phyloP scores from a whole-genome alignment of 1,140 invertebrate genomes.

The Heliconius melpomene region DNA sequence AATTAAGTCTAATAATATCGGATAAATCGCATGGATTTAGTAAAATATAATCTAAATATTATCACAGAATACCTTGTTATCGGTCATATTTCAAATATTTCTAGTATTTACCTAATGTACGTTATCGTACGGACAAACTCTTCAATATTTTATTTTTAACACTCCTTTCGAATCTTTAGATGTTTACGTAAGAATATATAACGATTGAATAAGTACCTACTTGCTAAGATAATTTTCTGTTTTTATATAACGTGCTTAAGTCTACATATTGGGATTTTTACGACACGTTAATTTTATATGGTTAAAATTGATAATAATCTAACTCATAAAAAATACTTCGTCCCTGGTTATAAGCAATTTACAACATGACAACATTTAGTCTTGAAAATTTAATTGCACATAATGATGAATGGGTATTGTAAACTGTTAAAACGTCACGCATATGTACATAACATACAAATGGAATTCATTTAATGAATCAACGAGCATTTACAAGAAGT shows the following conservation, averaged over 20 bases:
- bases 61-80: background rate
- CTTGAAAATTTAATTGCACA: background rate
- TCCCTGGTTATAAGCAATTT: no score
- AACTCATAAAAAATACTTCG: no score
- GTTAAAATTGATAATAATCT: no score
- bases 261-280: background rate
- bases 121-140: background rate
- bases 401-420: background rate
- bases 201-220: background rate
- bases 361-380: background rate
- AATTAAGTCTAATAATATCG: background rate
- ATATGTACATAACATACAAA: background rate
- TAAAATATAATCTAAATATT: background rate
- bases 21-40: background rate
- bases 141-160: background rate
- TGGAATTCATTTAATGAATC: conserved; percentile 14
- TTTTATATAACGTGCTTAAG: background rate
- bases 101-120: background rate
- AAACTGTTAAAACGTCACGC: background rate
- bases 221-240: background rate
- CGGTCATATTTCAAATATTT: background rate
- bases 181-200: background rate
- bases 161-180: background rate
- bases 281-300: background rate
- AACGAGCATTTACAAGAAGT: conserved; percentile 26